Conservation (phyloP, 2,888 invertebrate genomes). For the Perdita meconis region DNA sequence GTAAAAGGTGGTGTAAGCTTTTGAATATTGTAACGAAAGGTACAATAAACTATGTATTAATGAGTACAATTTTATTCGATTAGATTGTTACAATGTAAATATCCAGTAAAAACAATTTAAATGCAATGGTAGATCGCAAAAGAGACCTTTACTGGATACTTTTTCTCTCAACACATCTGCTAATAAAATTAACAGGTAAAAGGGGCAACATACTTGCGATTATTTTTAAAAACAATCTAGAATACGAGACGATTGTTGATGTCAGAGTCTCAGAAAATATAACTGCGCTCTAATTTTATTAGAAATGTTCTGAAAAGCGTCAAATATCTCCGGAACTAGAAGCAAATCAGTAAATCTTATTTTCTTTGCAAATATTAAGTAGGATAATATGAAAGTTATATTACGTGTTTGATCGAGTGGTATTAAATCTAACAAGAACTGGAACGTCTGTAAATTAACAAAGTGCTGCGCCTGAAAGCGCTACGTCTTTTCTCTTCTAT, state of each 20-base stretch:
- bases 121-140: constrained; percentile 2
- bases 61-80: constrained; percentile 25
- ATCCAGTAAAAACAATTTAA: background rate
- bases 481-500: background rate
- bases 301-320: background rate
- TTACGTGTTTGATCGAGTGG: background rate
- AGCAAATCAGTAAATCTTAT: constrained; percentile 7
- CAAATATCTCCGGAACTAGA: background rate
- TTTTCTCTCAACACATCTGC: background rate
- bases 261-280: constrained; percentile 5
- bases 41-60: constrained; percentile 20
- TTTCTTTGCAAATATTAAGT: background rate
- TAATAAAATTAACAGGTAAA: constrained; percentile 8
- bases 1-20: constrained; percentile 8
- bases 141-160: background rate
- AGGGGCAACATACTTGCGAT: constrained; percentile 9
- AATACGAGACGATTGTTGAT: constrained; percentile 2
- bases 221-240: constrained; percentile 27
- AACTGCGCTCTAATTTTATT: background rate
- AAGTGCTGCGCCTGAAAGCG: background rate
- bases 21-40: constrained; percentile 4
- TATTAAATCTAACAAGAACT: background rate
- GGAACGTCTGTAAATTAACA: background rate
- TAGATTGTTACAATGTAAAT: constrained; percentile 1
- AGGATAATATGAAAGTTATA: constrained; percentile 29